Evolutionary conservation across 2,113 vertebrate species (phyloP), one percentile per base, ranked within the genome.

Genomic region (Bos indicus): DNA sequence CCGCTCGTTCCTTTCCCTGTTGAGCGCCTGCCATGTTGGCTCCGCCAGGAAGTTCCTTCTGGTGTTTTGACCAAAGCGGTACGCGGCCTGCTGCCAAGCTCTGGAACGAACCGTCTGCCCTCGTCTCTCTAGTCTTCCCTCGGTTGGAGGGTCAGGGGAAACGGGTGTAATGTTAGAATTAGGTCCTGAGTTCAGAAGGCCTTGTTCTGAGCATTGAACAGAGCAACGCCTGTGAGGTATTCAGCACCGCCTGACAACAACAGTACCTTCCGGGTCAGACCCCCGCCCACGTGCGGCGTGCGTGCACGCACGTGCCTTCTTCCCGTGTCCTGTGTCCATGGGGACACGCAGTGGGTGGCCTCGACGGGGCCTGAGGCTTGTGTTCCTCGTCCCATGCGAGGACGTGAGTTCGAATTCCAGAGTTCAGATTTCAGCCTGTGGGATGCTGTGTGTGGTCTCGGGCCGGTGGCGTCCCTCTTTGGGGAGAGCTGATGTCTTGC

Each of bases 211-310:
- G 80, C 9, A 0, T 1, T 3, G 2, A 7, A 15, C 16, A 9
- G 0, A 74, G 10, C 11, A 2, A 7, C 5, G 5, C 16, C 56
- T 0, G 0, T 4, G 0, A 6, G 6, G 5, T 2, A 6, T 3
- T 13, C 43, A 6, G 43, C 43, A 46, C 6, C 43, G 7, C 6
- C 2, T 12, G 46, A 17, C 2, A 3, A 0, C 2, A 3, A 19
- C 8, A 10, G 60, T 1, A 0, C 6, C 2, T 40, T n/a, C 43
- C 5, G 40, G 46, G 54, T 36, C 5, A 25, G 2, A 11, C 10
- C 6, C 40, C 30, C 0, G 2, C 2, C 23, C 3, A 0, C 0
- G 15, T 6, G 54, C 10, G 5, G 36, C 67, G 1, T 12, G 3
- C 0, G 0, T 0, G 26, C 13, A 7, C 10, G 2, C 80, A 40